Percentiles rank a stretch among this genome's conserved stretches.
Conservation (phyloP, 37 sponge, comb jelly and placozoan species). For the Chondrilla cf. caribensis region DNA sequence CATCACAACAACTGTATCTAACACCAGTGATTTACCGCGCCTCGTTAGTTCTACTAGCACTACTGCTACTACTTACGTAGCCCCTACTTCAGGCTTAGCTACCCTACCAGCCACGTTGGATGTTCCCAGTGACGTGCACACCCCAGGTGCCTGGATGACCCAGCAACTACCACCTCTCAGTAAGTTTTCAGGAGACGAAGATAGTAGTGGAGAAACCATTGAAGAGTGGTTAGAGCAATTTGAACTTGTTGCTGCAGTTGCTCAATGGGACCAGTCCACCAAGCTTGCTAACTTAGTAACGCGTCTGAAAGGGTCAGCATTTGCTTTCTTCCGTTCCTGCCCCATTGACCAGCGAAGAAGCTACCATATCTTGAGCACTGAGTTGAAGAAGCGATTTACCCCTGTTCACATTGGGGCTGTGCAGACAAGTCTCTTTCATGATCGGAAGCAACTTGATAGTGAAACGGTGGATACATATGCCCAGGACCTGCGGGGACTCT, state of each 20-base stretch:
- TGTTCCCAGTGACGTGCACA: background rate
- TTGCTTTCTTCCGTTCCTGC: slow-evolving; percentile 52
- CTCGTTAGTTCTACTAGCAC: no score
- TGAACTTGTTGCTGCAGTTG: slow-evolving; percentile 33
- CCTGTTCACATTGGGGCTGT: slow-evolving; percentile 37
- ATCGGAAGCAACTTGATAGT: slow-evolving; percentile 23
- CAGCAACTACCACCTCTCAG: slow-evolving; percentile 45
- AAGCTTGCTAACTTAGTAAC: slow-evolving; percentile 46
- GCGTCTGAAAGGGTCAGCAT: slow-evolving; percentile 30
- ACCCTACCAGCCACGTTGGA: no score
- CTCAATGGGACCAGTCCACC: slow-evolving; percentile 23
- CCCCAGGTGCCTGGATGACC: background rate
- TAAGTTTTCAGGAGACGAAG: slow-evolving; percentile 47
- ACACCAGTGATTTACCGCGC: no score
- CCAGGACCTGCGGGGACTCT: slow-evolving; percentile 44
- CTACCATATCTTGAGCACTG: slow-evolving; percentile 29
- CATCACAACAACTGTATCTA: no score
- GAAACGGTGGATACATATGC: slow-evolving; percentile 55
- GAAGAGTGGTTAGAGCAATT: slow-evolving; percentile 59
- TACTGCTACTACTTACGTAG: no score
- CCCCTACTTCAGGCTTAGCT: no score
- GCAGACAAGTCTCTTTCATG: slow-evolving; percentile 49
- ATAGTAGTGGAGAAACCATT: slow-evolving; percentile 35
- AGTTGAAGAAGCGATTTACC: slow-evolving; percentile 41
- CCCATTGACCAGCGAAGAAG: slow-evolving; percentile 10